A percentile compares a stretch with the other conserved stretches of the same genome.
phyloP scores from a whole-genome alignment of 2,888 invertebrate genomes.

The Morinoia aosen region DNA sequence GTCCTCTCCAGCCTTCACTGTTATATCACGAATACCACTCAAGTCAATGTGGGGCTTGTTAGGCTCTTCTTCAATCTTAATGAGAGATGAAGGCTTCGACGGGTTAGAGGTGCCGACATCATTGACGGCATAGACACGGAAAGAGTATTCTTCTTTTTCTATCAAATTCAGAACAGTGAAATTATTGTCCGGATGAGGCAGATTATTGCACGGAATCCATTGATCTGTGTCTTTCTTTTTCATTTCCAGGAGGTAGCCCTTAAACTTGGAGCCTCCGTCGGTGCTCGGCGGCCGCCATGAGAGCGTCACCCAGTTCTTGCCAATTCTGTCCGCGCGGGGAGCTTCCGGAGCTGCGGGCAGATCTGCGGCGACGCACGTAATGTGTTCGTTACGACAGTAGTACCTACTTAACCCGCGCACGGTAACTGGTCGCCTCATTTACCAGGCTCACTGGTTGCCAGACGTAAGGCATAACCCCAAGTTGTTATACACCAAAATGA shows the following conservation, averaged over 20 bases:
- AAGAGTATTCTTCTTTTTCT: slow-evolving; percentile 94
- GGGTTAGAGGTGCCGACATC: slow-evolving; percentile 74
- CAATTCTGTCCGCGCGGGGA: slow-evolving; percentile 90
- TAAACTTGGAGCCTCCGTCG: slow-evolving; percentile 91
- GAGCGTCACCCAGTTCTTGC: slow-evolving; percentile 89
- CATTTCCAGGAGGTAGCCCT: slow-evolving; percentile 91
- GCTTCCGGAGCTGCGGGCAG: slow-evolving; percentile 92
- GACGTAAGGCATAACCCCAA: too few species aligned
- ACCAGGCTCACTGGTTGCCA: too few species aligned
- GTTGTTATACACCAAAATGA: too few species aligned
- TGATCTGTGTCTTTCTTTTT: slow-evolving; percentile 86
- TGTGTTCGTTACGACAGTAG: not conserved
- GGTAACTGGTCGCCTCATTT: too few species aligned
- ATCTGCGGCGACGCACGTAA: slow-evolving; percentile 71
- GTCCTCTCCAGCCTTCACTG: slow-evolving; percentile 97
- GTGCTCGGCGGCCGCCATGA: slow-evolving; percentile 90
- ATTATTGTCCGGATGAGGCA: slow-evolving; percentile 82
- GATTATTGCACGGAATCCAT: slow-evolving; percentile 87
- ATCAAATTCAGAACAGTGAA: slow-evolving; percentile 88
- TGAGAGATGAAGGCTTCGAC: slow-evolving; percentile 66
- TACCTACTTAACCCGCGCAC: too few species aligned
- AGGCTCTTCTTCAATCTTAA: slow-evolving; percentile 86
- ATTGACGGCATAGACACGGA: slow-evolving; percentile 93
- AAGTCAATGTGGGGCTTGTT: slow-evolving; percentile 97
- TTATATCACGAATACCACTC: slow-evolving; percentile 93